Conservation (phyloP, 64 coral and sea anemone species). For the Pachyseris speciosa region DNA sequence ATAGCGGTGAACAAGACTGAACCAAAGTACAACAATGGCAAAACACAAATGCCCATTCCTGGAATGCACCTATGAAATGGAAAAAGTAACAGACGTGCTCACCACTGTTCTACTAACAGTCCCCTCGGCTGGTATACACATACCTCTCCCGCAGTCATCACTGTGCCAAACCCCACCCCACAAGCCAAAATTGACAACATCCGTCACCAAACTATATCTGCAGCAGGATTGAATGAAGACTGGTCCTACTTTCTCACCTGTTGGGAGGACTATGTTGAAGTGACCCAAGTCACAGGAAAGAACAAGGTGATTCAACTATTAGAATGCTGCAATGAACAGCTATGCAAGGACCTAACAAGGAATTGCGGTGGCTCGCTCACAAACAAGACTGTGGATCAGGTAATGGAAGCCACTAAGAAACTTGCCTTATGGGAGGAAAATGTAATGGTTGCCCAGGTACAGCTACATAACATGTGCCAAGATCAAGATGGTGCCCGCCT, state of each 20-base stretch:
- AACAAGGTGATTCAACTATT: constrained; percentile 69
- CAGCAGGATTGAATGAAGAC: constrained; percentile 56
- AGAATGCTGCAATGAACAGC: constrained; percentile 61
- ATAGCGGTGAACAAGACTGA: too few relatives aligned
- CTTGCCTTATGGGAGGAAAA: constrained; percentile 50
- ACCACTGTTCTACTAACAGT: too few relatives aligned
- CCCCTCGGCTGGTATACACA: too few relatives aligned
- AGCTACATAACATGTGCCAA: constrained; percentile 44
- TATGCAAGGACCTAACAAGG: constrained; percentile 46
- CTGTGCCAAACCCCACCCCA: background rate
- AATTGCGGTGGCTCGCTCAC: constrained; percentile 21
- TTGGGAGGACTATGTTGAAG: constrained; percentile 38
- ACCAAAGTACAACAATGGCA: too few relatives aligned
- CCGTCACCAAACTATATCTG: constrained; percentile 36
- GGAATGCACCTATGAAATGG: too few relatives aligned
- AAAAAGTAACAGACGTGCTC: too few relatives aligned
- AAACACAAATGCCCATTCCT: too few relatives aligned
- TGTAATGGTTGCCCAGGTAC: constrained; percentile 30
- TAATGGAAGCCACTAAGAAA: constrained; percentile 38
- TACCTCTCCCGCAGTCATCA: too few relatives aligned
- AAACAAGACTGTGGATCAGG: constrained; percentile 13
- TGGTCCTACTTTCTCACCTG: constrained; percentile 68
- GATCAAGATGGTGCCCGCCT: constrained; percentile 35
- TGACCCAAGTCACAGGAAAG: constrained; percentile 35
- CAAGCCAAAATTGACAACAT: constrained; percentile 63